A percentile compares a stretch with the other conserved stretches of the same genome.
phyloP scores from a whole-genome alignment of 2,797 vertebrate genomes.

The Micromesistius poutassou region DNA sequence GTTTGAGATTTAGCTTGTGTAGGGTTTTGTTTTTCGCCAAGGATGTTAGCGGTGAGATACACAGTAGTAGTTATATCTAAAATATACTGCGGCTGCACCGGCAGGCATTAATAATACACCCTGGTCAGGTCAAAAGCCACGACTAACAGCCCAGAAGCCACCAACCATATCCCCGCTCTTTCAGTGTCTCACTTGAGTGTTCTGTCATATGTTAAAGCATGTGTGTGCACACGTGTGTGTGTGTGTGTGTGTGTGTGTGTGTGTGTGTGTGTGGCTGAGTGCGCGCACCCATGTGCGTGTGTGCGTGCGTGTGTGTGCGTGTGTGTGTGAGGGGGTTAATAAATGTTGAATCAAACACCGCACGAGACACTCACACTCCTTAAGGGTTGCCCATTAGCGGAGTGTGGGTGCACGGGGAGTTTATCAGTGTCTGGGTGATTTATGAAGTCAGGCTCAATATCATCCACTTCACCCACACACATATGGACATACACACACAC shows the following conservation, averaged over 20 bases:
- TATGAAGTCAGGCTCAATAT: constrained; percentile 79
- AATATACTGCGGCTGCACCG: constrained; percentile 45
- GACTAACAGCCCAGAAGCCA: constrained; percentile 51
- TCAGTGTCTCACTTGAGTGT: constrained; percentile 66
- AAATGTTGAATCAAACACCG: constrained; percentile 78
- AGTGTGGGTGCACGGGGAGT: constrained; percentile 77
- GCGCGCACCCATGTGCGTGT: background rate
- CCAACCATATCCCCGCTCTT: constrained; percentile 60
- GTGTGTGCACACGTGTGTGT: background rate
- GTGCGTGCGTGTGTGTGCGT: constrained; percentile 22
- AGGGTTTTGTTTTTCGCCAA: constrained; percentile 63
- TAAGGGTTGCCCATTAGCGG: constrained; percentile 78
- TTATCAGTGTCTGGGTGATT: constrained; percentile 79
- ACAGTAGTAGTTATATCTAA: constrained; percentile 57
- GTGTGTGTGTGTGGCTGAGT: background rate
- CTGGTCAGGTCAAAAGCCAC: constrained; percentile 58
- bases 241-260: too few species aligned
- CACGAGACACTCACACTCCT: constrained; percentile 78
- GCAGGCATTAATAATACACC: constrained; percentile 62
- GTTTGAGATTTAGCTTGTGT: too few species aligned
- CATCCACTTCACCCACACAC: constrained; percentile 77
- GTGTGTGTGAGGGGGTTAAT: constrained; percentile 71
- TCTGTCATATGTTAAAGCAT: background rate
- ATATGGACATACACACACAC: constrained; percentile 69
- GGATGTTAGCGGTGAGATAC: constrained; percentile 59